Conservation (phyloP, 2,888 invertebrate genomes). For the Achlya flavicornis region DNA sequence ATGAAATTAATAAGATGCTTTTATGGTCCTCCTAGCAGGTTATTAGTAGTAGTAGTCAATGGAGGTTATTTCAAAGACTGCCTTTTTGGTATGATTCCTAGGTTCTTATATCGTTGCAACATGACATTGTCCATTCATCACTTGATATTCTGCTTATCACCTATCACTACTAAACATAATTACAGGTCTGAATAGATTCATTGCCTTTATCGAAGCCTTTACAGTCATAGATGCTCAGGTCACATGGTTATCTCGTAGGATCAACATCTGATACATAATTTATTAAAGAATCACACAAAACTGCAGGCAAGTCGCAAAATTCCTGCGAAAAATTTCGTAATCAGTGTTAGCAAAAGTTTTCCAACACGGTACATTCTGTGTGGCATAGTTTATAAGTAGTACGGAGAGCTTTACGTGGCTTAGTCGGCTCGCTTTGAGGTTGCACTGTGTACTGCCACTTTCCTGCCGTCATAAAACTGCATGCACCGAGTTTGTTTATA, state of each 20-base stretch:
- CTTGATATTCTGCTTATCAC: too few relatives aligned
- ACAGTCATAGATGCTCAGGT: too few relatives aligned
- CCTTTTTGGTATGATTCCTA: too few relatives aligned
- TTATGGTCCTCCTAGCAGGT: too few relatives aligned
- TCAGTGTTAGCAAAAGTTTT: slow-evolving; percentile 2
- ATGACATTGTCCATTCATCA: too few relatives aligned
- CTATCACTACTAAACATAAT: too few relatives aligned
- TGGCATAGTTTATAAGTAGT: slow-evolving; percentile 24
- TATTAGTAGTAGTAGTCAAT: too few relatives aligned
- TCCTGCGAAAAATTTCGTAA: background rate
- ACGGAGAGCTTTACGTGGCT: slow-evolving; percentile 28
- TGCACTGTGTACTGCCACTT: background rate
- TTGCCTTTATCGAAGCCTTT: too few relatives aligned
- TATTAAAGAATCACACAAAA: background rate
- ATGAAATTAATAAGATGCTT: background rate
- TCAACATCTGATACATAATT: background rate
- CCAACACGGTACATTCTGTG: background rate
- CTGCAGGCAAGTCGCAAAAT: background rate
- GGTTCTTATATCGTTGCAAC: too few relatives aligned
- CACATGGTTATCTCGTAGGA: background rate
- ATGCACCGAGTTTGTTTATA: slow-evolving; percentile 13
- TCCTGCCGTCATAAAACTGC: slow-evolving; percentile 34
- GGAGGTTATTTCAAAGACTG: too few relatives aligned
- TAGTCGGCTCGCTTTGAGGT: slow-evolving; percentile 33
- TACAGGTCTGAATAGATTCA: too few relatives aligned